A percentile compares a stretch with the other conserved stretches of the same genome.
These are phyloP conservation scores for Gallinago nigripennis DNA, from an alignment of 2,797 vertebrate species.

Conservation along the genomic window DNA sequence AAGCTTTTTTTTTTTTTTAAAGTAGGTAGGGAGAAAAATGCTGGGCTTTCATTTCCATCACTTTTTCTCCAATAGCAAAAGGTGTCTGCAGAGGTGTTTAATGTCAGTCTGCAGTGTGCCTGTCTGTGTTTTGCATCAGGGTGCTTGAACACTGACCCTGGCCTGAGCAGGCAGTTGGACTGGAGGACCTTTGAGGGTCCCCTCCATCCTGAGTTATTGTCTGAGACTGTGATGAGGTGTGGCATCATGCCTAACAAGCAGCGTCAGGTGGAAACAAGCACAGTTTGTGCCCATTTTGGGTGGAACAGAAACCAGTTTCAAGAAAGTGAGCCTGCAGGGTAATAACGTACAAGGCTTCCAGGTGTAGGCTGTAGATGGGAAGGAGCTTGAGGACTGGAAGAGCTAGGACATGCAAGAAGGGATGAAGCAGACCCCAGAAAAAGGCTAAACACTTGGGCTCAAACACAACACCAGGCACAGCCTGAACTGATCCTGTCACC, in stretches of 20 bases:
- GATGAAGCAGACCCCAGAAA: neutral
- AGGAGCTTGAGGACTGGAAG: neutral
- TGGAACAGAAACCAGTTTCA: neutral
- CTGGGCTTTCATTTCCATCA: slow-evolving; percentile 16
- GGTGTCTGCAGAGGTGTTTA: slow-evolving; percentile 4
- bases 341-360: neutral
- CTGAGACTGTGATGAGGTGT: neutral
- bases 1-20: neutral
- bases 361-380: neutral
- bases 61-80: slow-evolving; percentile 5
- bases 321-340: slow-evolving; percentile 3
- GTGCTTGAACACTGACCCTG: neutral
- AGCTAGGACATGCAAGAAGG: neutral
- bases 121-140: slow-evolving; percentile 7
- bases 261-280: neutral
- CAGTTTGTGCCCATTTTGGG: neutral
- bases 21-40: slow-evolving; percentile 14
- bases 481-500: neutral
- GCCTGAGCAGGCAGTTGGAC: neutral
- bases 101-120: neutral
- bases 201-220: neutral
- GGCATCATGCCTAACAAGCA: neutral
- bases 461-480: accelerated
- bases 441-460: neutral
- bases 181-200: neutral